phyloP scores from a whole-genome alignment of 1,140 invertebrate genomes.

The Eueides isabella region DNA sequence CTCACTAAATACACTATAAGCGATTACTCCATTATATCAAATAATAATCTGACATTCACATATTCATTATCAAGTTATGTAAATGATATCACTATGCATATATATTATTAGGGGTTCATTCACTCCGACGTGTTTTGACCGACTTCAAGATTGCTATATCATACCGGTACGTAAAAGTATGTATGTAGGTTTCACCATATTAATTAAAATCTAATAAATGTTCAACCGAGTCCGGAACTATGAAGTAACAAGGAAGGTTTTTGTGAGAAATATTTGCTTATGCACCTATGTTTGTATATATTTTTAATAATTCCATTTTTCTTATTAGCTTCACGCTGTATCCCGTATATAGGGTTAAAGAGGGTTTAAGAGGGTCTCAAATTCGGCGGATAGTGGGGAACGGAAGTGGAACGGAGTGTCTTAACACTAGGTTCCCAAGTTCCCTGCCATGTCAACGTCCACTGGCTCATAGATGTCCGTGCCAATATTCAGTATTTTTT shows the following conservation, averaged over 20 bases:
- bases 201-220: not conserved
- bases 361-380: too few species aligned
- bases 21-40: not conserved
- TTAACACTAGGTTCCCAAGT: too few species aligned
- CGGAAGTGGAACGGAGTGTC: too few species aligned
- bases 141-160: not conserved
- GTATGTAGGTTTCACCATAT: not conserved
- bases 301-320: not conserved
- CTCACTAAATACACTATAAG: not conserved
- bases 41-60: not conserved
- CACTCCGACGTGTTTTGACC: not conserved
- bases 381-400: too few species aligned
- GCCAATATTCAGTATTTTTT: too few species aligned
- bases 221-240: not conserved
- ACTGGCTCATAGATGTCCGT: too few species aligned
- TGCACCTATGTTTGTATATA: not conserved
- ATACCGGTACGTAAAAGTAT: not conserved
- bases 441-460: too few species aligned
- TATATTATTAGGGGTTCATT: slow-evolving; percentile 1
- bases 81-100: not conserved
- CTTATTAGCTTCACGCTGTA: not conserved
- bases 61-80: slow-evolving; percentile 6
- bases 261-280: not conserved
- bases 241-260: not conserved
- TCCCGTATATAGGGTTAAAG: too few species aligned